A percentile compares a stretch with the other conserved stretches of the same genome.
These are phyloP conservation scores for Montipora cactus DNA, from an alignment of 64 coral and sea anemone species.

Conservation along the genomic window DNA sequence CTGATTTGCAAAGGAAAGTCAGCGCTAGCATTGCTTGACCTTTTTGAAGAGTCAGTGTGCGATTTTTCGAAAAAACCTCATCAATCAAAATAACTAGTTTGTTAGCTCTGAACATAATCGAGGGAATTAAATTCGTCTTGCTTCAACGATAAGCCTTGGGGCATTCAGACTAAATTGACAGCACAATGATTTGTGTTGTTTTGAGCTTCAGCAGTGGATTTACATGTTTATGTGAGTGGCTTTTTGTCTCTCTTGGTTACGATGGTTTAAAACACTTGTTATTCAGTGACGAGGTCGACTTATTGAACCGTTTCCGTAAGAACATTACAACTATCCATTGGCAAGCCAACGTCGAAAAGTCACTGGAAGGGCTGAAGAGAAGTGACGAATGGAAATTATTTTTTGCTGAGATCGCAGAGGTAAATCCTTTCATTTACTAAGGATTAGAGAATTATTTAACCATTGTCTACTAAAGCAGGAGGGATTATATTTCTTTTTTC, in stretches of 20 bases:
- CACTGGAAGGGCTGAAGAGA: background rate
- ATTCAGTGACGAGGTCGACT: background rate
- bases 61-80: background rate
- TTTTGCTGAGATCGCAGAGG: background rate
- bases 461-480: background rate
- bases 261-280: conserved; percentile 1
- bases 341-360: no score
- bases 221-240: background rate
- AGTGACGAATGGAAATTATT: background rate
- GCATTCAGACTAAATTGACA: background rate
- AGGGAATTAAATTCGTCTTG: background rate
- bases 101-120: background rate
- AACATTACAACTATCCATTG: no score
- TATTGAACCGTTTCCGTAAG: background rate
- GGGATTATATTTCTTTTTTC: background rate
- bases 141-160: background rate
- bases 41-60: no score
- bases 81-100: background rate
- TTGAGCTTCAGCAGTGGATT: background rate
- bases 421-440: background rate
- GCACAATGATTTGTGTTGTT: conserved; percentile 1
- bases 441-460: background rate
- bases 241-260: conserved; percentile 2
- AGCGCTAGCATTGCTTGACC: no score
- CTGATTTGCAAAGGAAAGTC: no score